Conservation (phyloP, 2,888 invertebrate genomes). For the Rhogogaster chlorosoma region DNA sequence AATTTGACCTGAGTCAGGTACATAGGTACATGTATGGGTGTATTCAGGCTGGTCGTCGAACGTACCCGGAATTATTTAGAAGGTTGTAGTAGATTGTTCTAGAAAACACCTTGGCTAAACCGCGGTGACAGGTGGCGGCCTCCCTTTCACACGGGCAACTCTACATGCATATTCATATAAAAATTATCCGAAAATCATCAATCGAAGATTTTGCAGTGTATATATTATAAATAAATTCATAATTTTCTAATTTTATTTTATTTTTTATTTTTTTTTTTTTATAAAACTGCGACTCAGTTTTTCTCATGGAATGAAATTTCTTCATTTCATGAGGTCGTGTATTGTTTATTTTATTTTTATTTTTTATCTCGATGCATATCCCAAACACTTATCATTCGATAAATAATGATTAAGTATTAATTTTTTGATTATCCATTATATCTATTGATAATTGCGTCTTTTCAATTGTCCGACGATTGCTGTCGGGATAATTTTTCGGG, state of each 20-base stretch:
- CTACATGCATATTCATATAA: neutral
- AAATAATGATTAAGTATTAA: neutral
- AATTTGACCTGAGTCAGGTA: neutral
- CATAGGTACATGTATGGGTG: neutral
- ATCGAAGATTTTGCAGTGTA: neutral
- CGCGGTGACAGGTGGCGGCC: neutral
- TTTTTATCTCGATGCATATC: neutral
- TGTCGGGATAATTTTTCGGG: neutral
- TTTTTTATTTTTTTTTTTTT: too few relatives aligned
- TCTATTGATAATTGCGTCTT: neutral
- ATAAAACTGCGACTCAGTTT: too few relatives aligned
- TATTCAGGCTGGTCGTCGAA: neutral
- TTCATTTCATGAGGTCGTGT: too few relatives aligned
- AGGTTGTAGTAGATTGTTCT: neutral
- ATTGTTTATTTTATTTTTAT: neutral
- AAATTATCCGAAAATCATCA: neutral
- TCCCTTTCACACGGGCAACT: neutral
- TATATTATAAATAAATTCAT: neutral
- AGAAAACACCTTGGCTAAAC: neutral
- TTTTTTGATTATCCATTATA: neutral
- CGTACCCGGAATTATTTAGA: conserved; percentile 5
- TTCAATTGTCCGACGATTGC: neutral
- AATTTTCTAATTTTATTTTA: neutral
- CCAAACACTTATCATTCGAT: neutral
- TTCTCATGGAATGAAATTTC: too few relatives aligned